Evolutionary conservation across 2,888 invertebrate species (phyloP), one percentile per base, ranked within the genome.

Genomic region (Rhabditophanes sp.): DNA sequence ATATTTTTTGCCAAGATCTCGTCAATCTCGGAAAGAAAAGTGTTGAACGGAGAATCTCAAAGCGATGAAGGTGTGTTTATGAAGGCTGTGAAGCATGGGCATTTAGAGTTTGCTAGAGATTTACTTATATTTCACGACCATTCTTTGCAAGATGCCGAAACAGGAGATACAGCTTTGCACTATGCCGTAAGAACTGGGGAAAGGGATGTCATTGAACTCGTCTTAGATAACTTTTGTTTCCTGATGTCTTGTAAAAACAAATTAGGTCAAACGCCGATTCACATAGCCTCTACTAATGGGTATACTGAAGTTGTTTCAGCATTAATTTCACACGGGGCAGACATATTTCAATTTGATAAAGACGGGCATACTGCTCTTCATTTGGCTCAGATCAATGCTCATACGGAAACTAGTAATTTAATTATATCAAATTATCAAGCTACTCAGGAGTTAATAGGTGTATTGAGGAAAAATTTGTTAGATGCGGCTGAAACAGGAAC

Each of bases 111-210:
- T n/a, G n/a, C n/a, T n/a, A n/a, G n/a, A n/a, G n/a, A n/a, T n/a
- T n/a, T n/a, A n/a, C n/a, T n/a, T n/a, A n/a, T n/a, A n/a, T n/a
- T 78, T 36, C 81, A 82, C 2, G 82, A 84, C 0, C 85, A 87
- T 69, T 82, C 83, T 1, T 75, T 84, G 33, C 78, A 78, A 20
- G 85, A 87, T 68, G 78, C 83, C 0, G 79, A 82, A 19, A 87
- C 87, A 2, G 78, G 80, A 59, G 85, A 88, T 67, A 82, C 84
- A 1, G 85, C 88, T 0, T 72, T 90, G 0, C 87, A 88, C 68
- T 79, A 82, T 34, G 81, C 87, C 3, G 79, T 80, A 42, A 81
- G 82, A 58, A 80, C 80, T 61, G 85, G 85, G 0, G 78, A 81
- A 61, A 69, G 72, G 44, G 78, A 79, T 27, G 78, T 84, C 38